phyloP scores from a whole-genome alignment of 92 coral and sea anemone genomes.

The Palythoa heliodiscus region DNA sequence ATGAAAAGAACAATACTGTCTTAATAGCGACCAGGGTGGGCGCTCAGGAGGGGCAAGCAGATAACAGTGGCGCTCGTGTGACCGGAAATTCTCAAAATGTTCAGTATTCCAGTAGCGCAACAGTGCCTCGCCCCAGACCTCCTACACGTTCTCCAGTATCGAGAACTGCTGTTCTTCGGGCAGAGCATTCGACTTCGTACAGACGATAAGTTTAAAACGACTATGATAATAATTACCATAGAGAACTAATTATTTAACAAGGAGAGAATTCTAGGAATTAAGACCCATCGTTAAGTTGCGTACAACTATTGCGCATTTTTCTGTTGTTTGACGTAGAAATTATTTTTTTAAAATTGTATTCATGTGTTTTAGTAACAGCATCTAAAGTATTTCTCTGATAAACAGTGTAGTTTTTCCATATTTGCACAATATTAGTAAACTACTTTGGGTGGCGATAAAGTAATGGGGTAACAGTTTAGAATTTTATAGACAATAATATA shows the following conservation, averaged over 20 bases:
- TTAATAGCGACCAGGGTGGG: slow-evolving; percentile 34
- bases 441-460: no score
- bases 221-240: neutral
- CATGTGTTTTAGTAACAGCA: no score
- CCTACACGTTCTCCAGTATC: slow-evolving; percentile 17
- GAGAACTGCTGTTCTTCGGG: slow-evolving; percentile 14
- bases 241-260: neutral
- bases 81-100: neutral
- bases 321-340: no score
- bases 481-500: no score
- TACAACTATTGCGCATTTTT: neutral
- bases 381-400: no score
- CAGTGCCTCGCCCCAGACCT: slow-evolving; percentile 8
- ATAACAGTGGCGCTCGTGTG: neutral
- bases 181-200: slow-evolving; percentile 14
- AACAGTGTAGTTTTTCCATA: no score
- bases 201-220: neutral
- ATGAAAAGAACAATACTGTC: slow-evolving; percentile 64
- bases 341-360: no score
- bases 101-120: slow-evolving; percentile 15
- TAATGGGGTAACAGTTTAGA: no score
- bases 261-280: neutral
- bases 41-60: slow-evolving; percentile 5
- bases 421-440: no score
- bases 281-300: neutral